phyloP scores from a whole-genome alignment of 2,797 vertebrate species.

The Oryzias sinensis region DNA sequence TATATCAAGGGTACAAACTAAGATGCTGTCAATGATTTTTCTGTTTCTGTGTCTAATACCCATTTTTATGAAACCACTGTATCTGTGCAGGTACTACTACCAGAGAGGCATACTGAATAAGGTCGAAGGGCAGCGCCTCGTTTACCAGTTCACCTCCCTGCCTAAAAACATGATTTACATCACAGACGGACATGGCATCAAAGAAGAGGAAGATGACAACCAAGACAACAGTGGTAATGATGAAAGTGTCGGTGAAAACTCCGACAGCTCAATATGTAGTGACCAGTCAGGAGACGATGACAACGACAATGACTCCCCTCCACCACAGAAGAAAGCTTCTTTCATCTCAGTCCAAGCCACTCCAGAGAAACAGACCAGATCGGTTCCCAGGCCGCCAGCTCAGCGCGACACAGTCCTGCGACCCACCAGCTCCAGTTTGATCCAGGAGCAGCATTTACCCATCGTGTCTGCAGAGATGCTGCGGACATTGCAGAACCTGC shows the following conservation, averaged over 20 bases:
- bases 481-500: conserved; percentile 87
- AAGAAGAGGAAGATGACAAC: conserved; percentile 60
- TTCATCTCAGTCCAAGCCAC: conserved; percentile 58
- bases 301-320: conserved; percentile 58
- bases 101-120: conserved; percentile 98
- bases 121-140: conserved; percentile 95
- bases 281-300: conserved; percentile 63
- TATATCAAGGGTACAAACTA: too few species aligned
- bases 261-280: conserved; percentile 68
- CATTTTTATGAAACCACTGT: conserved; percentile 4
- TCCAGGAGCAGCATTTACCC: conserved; percentile 83
- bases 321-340: conserved; percentile 66
- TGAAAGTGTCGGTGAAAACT: conserved; percentile 79
- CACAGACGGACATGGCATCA: conserved; percentile 79
- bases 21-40: neutral
- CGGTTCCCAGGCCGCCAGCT: conserved; percentile 7
- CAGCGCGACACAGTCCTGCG: conserved; percentile 61
- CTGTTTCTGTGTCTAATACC: too few species aligned
- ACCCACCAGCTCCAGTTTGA: conserved; percentile 75
- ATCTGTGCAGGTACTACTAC: conserved; percentile 90
- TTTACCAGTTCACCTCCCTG: conserved; percentile 97
- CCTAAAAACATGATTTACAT: conserved; percentile 93
- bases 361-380: conserved; percentile 53
- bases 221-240: conserved; percentile 51
- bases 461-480: conserved; percentile 87